Conservation (phyloP, 92 coral and sea anemone species). For the Porites cylindrica region DNA sequence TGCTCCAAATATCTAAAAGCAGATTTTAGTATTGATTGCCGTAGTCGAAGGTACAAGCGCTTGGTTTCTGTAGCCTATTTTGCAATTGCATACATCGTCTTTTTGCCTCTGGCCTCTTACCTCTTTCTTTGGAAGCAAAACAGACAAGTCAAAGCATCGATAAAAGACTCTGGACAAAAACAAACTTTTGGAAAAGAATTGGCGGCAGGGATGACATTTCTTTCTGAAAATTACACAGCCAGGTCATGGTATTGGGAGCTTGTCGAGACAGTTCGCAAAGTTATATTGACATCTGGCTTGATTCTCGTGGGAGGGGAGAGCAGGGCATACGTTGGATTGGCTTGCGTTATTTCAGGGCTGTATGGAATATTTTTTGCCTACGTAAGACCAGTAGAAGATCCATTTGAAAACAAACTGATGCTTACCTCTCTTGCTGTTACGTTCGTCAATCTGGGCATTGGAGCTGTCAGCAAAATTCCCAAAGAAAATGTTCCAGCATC, state of each 20-base stretch:
- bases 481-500: conserved; percentile 25
- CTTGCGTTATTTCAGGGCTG: conserved; percentile 13
- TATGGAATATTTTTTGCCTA: conserved; percentile 38
- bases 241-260: conserved; percentile 42
- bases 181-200: neutral
- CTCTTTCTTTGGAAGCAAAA: conserved; percentile 3
- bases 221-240: conserved; percentile 36
- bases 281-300: conserved; percentile 23
- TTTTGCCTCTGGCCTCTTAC: neutral
- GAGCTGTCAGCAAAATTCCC: conserved; percentile 36
- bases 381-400: conserved; percentile 23
- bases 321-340: conserved; percentile 42
- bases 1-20: conserved; percentile 9
- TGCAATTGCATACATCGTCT: neutral
- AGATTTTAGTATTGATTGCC: conserved; percentile 1
- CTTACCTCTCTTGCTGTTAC: conserved; percentile 32
- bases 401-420: conserved; percentile 37
- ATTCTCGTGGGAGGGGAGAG: conserved; percentile 29
- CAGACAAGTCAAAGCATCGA: neutral
- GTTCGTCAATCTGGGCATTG: conserved; percentile 40
- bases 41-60: neutral
- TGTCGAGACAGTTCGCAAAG: conserved; percentile 33
- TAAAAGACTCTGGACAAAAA: neutral
- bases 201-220: conserved; percentile 8
- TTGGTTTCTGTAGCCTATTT: conserved; percentile 5